A percentile compares a stretch with the other conserved stretches of the same genome.
phyloP scores from a whole-genome alignment of 2,797 vertebrate species.

The Tinamus major region DNA sequence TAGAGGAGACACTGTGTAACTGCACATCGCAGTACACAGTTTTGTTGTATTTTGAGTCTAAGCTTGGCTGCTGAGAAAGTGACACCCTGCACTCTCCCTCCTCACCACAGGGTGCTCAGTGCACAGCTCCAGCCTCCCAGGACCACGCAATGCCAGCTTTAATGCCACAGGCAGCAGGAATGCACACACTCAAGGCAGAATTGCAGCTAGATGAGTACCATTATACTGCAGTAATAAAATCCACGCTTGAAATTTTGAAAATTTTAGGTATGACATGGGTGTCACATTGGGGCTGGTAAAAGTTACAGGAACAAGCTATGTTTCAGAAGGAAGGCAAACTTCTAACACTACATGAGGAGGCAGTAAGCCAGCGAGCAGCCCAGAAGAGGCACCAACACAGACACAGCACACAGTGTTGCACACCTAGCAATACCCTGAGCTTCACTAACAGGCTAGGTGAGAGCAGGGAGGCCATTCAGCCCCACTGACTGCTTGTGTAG shows the following conservation, averaged over 20 bases:
- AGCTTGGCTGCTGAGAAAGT: background rate
- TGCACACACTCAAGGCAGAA: background rate
- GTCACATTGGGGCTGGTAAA: background rate
- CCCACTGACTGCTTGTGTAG: background rate
- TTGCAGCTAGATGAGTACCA: background rate
- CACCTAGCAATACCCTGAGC: background rate
- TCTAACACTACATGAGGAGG: background rate
- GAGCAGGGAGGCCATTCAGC: background rate
- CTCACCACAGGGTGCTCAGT: background rate
- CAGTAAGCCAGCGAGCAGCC: background rate
- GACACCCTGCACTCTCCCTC: background rate
- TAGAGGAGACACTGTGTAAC: background rate
- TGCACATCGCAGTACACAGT: background rate
- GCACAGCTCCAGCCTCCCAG: background rate
- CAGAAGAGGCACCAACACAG: background rate
- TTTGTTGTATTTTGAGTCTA: background rate
- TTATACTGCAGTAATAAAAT: background rate
- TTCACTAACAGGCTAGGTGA: background rate
- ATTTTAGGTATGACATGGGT: background rate
- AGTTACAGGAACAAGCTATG: background rate
- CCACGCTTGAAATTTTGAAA: background rate
- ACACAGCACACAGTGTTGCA: background rate
- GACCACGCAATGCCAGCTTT: background rate
- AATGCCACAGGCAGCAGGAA: background rate
- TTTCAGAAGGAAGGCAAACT: background rate